Evolutionary conservation across 2,888 invertebrate genomes (phyloP).

Genomic region (Copidosoma aretas): DNA sequence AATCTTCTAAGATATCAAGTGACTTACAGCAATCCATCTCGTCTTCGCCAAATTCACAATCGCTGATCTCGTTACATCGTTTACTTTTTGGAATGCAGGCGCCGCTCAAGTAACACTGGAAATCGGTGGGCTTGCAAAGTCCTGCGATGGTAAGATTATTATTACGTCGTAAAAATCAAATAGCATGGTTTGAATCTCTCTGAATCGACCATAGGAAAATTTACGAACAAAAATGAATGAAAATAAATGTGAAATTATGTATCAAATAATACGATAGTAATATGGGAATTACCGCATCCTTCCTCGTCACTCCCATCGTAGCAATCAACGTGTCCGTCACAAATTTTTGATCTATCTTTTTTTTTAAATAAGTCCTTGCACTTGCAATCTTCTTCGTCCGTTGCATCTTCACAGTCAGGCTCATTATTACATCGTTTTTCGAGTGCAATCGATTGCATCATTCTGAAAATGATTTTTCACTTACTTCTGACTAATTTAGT

Average conservation of each 20-base stretch:
- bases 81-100: constrained; percentile 69
- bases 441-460: constrained; percentile 70
- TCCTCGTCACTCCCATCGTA: constrained; percentile 77
- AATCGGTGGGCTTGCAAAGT: constrained; percentile 68
- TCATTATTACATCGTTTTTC: constrained; percentile 72
- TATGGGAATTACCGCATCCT: constrained; percentile 74
- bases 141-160: constrained; percentile 58
- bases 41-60: constrained; percentile 77
- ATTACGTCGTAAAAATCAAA: background rate
- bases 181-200: too few species aligned
- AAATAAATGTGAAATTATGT: too few species aligned
- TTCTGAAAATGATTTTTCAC: constrained; percentile 64
- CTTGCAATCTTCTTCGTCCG: constrained; percentile 77
- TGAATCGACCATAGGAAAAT: too few species aligned
- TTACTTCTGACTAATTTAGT: too few species aligned
- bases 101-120: constrained; percentile 71
- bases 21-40: constrained; percentile 80
- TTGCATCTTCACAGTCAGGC: constrained; percentile 82
- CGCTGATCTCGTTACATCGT: constrained; percentile 71
- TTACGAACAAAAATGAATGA: too few species aligned
- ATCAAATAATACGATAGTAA: too few species aligned
- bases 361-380: constrained; percentile 74
- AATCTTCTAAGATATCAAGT: background rate
- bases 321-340: constrained; percentile 79
- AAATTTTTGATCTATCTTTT: constrained; percentile 68